Evolutionary conservation across 2,113 vertebrate species (phyloP).

Genomic region (Odocoileus hemionus): DNA sequence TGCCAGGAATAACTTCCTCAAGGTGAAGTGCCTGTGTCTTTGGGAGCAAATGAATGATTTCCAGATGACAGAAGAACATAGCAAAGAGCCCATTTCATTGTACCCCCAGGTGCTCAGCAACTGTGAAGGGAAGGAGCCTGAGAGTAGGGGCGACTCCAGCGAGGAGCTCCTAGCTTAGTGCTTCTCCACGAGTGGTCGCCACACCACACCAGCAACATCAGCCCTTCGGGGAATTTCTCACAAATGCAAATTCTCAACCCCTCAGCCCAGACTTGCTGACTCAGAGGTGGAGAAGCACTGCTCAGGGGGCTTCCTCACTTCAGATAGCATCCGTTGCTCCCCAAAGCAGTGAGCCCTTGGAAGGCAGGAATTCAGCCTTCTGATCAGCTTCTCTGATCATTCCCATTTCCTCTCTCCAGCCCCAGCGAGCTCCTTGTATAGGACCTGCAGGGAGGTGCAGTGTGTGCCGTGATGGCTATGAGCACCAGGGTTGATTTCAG

Average conservation of each 20-base stretch:
- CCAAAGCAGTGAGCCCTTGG: not conserved
- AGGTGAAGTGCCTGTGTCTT: not conserved
- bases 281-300: not conserved
- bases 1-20: not conserved
- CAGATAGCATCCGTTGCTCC: not conserved
- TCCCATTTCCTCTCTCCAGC: not conserved
- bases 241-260: not conserved
- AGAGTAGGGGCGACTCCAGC: not conserved
- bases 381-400: not conserved
- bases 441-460: not conserved
- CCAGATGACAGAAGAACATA: not conserved
- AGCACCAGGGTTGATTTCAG: not conserved
- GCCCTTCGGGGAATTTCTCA: not conserved
- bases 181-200: not conserved
- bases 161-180: not conserved
- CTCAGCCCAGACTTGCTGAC: not conserved
- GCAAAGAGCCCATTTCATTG: not conserved
- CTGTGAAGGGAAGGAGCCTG: not conserved
- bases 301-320: not conserved
- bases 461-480: not conserved
- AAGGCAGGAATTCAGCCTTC: not conserved
- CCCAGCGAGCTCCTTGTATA: not conserved
- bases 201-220: not conserved
- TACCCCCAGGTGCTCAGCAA: not conserved
- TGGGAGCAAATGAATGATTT: not conserved